phyloP scores from a whole-genome alignment of 2,888 invertebrate genomes.

The Crematogaster levior region DNA sequence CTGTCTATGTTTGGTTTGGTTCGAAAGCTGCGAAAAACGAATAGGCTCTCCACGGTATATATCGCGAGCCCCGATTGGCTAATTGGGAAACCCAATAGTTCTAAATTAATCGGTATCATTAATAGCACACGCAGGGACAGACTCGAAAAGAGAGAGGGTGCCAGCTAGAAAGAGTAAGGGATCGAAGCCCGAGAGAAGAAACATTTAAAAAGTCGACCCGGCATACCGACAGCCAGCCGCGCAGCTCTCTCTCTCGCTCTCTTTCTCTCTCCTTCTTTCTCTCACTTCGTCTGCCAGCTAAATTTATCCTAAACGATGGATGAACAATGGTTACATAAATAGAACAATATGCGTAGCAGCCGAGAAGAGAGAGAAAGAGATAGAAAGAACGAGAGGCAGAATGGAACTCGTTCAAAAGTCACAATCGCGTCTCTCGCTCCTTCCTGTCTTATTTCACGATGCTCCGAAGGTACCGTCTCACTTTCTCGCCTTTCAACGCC shows the following conservation, averaged over 20 bases:
- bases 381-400: no score
- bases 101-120: constrained; percentile 86
- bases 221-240: constrained; percentile 79
- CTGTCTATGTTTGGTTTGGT: constrained; percentile 70
- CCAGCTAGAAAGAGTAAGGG: constrained; percentile 72
- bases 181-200: constrained; percentile 75
- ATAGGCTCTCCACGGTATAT: constrained; percentile 52
- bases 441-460: constrained; percentile 49
- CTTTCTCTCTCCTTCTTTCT: no score
- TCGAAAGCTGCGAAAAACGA: constrained; percentile 67
- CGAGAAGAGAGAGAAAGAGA: constrained; percentile 62
- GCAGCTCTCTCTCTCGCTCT: constrained; percentile 35
- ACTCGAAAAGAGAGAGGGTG: constrained; percentile 67
- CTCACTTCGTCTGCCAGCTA: constrained; percentile 79
- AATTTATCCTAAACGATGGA: constrained; percentile 85
- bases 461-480: constrained; percentile 30
- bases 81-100: constrained; percentile 86
- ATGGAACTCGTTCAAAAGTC: constrained; percentile 82
- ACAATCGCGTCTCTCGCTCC: constrained; percentile 72
- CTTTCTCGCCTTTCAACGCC: constrained; percentile 46
- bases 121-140: constrained; percentile 79
- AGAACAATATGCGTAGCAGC: constrained; percentile 84
- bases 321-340: constrained; percentile 86
- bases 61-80: constrained; percentile 82
- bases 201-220: constrained; percentile 85